Evolutionary conservation across 2,888 invertebrate genomes (phyloP).

Genomic region (Zygothrica quintamaculata): DNA sequence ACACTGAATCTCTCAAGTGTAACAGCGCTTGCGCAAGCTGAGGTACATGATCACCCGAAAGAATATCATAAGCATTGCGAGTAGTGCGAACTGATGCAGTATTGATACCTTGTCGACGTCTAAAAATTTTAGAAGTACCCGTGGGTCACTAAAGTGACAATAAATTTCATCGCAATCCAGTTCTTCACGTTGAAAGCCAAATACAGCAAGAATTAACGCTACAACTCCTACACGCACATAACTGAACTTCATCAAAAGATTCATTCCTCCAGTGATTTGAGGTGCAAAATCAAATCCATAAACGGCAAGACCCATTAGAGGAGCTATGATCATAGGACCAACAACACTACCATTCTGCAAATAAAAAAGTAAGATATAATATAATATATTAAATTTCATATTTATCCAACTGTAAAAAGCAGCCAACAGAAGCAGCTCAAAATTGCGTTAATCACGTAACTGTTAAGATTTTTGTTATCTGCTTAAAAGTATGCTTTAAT

Average conservation of each 20-base stretch:
- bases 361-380: background rate
- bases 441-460: too few relatives aligned
- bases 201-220: slow-evolving; percentile 87
- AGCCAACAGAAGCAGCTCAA: too few relatives aligned
- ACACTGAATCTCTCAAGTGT: slow-evolving; percentile 61
- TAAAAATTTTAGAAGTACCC: slow-evolving; percentile 87
- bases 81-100: slow-evolving; percentile 86
- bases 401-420: too few relatives aligned
- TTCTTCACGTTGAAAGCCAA: slow-evolving; percentile 87
- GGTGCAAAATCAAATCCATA: slow-evolving; percentile 90
- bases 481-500: background rate
- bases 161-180: slow-evolving; percentile 87
- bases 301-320: slow-evolving; percentile 88
- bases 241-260: slow-evolving; percentile 87
- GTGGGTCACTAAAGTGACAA: slow-evolving; percentile 88
- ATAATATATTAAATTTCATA: too few relatives aligned
- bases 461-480: too few relatives aligned
- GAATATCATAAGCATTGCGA: slow-evolving; percentile 86
- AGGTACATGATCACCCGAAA: slow-evolving; percentile 87
- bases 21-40: slow-evolving; percentile 86
- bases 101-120: slow-evolving; percentile 87
- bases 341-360: slow-evolving; percentile 89
- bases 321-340: slow-evolving; percentile 88
- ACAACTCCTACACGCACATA: slow-evolving; percentile 89
- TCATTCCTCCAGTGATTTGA: slow-evolving; percentile 87